Conservation (phyloP, 2,113 vertebrate genomes). For the Uria lomvia region DNA sequence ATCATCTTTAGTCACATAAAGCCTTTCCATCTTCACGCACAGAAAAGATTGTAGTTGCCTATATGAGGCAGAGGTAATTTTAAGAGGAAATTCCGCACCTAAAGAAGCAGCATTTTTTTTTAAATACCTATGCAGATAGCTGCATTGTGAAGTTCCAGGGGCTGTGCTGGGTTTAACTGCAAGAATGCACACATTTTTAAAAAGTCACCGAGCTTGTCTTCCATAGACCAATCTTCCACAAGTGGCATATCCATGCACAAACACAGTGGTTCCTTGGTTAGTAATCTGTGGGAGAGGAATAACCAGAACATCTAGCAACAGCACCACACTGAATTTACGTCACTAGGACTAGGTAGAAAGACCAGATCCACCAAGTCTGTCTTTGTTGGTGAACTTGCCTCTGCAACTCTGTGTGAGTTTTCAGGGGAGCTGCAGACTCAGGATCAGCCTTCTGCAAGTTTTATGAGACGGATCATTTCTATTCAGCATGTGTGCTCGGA, state of each 20-base stretch:
- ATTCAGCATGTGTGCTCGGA: not conserved
- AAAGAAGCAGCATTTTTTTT: not conserved
- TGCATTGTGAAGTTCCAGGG: not conserved
- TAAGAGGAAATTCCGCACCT: not conserved
- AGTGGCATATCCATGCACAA: not conserved
- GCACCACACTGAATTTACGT: not conserved
- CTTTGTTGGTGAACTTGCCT: not conserved
- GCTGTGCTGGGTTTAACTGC: not conserved
- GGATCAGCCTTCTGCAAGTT: not conserved
- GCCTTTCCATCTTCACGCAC: not conserved
- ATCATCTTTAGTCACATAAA: not conserved
- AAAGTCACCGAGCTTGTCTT: not conserved
- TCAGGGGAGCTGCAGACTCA: not conserved
- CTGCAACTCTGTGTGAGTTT: not conserved
- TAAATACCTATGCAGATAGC: not conserved
- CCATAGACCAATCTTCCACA: fast-evolving
- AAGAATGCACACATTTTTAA: not conserved
- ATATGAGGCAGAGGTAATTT: not conserved
- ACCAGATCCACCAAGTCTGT: not conserved
- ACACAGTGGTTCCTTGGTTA: not conserved
- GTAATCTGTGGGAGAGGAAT: not conserved
- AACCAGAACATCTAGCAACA: not conserved
- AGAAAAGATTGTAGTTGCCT: not conserved
- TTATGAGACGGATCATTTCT: not conserved
- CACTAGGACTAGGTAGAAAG: not conserved